Evolutionary conservation across 2,888 invertebrate genomes (phyloP).

Genomic region (Mesopsocus fuscifrons): DNA sequence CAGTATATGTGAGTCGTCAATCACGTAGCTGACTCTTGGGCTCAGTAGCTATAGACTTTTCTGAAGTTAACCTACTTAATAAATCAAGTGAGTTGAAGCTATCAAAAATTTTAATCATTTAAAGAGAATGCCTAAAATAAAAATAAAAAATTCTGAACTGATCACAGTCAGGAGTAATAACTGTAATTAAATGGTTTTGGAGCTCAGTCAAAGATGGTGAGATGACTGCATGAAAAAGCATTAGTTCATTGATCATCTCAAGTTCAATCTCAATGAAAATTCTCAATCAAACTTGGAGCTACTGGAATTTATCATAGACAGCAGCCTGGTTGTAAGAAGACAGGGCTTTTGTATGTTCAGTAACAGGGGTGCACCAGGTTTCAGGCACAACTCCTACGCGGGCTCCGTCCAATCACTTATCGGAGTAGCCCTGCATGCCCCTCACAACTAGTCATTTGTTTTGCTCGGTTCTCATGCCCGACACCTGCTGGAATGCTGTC

Average conservation of each 20-base stretch:
- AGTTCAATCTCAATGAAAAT: conserved; percentile 7
- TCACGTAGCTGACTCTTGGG: no score
- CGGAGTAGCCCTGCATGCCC: not conserved
- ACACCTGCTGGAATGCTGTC: not conserved
- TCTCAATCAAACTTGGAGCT: conserved; percentile 10
- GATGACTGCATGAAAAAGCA: not conserved
- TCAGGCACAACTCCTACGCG: not conserved
- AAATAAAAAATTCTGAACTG: conserved; percentile 1
- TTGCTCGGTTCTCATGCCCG: not conserved
- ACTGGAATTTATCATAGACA: conserved; percentile 9
- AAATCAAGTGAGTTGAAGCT: conserved; percentile 7
- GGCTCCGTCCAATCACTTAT: not conserved
- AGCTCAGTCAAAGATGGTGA: not conserved
- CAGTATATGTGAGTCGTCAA: no score
- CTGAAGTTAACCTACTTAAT: conserved; percentile 3
- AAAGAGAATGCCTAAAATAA: conserved; percentile 1
- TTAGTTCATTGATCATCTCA: not conserved
- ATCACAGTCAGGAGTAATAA: conserved; percentile 9
- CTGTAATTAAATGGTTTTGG: conserved; percentile 7
- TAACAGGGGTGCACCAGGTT: no score
- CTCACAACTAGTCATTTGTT: not conserved
- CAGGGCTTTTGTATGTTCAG: no score
- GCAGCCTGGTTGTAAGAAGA: not conserved
- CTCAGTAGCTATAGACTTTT: no score
- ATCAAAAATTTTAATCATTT: conserved; percentile 10